Evolutionary conservation across 2,888 invertebrate species (phyloP).

Genomic region (Xanthia icteritia): DNA sequence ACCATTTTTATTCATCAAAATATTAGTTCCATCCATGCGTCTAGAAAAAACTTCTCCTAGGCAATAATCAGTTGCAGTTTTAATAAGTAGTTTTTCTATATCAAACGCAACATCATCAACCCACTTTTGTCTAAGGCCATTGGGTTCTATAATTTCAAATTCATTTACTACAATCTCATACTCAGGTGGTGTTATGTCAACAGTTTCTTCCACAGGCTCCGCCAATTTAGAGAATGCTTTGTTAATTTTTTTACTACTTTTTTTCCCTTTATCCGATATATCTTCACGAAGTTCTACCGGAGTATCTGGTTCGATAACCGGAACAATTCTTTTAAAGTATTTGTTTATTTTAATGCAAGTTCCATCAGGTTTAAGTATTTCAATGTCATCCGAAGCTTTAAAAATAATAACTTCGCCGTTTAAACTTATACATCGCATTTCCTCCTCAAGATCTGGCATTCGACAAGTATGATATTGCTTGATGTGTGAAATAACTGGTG

Average conservation of each 20-base stretch:
- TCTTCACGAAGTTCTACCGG: conserved; percentile 47
- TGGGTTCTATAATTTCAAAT: conserved; percentile 80
- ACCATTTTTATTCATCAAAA: conserved; percentile 84
- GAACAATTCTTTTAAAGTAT: conserved; percentile 72
- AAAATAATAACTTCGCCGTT: conserved; percentile 86
- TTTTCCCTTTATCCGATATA: conserved; percentile 78
- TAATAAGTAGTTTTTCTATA: conserved; percentile 80
- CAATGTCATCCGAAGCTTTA: conserved; percentile 76
- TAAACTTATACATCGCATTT: conserved; percentile 83
- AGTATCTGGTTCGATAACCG: conserved; percentile 55
- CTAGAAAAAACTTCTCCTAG: conserved; percentile 84
- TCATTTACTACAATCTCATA: conserved; percentile 81
- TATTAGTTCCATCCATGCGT: conserved; percentile 84
- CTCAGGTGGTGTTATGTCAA: conserved; percentile 62
- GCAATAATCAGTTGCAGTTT: conserved; percentile 85
- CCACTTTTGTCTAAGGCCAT: conserved; percentile 81
- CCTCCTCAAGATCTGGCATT: conserved; percentile 73
- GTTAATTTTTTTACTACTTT: conserved; percentile 72
- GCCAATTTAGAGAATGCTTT: conserved; percentile 74
- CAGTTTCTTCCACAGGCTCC: conserved; percentile 65
- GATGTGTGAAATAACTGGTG: conserved; percentile 80
- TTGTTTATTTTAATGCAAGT: conserved; percentile 80
- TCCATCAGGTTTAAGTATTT: conserved; percentile 81
- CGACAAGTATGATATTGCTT: conserved; percentile 79
- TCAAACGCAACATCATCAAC: conserved; percentile 69